Base-by-base conservation (phyloP, 2,888 invertebrate species). In the Acanthacorydalis orientalis region DNA sequence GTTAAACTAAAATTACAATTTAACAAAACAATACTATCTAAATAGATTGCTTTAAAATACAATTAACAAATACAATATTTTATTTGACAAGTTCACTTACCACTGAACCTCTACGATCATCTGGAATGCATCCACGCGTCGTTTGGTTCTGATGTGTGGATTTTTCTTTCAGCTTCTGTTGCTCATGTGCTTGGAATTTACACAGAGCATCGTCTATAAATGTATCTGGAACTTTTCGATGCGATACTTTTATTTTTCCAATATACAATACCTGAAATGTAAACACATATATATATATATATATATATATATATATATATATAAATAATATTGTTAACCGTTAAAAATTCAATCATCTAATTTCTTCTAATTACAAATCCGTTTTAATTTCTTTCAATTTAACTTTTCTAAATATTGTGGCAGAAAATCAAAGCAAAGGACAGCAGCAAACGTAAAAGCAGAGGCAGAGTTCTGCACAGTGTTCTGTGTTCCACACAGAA, bases 151-250 rank as follows among this genome's bases (percentile, higher is more conserved):
- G 31, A 40, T 43, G 39, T 0, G 62, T 61, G 10, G 34, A 38
- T 23, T 46, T 38, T 31, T 37, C 46, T 11, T 39, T 46, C 7
- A 37, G 15, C 55, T 84, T 83, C 53, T 86, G 84, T 2, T 78
- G 72, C 57, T 89, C 87, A 58, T 87, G 83, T 31, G 77, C 75
- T 51, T 79, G 78, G 57, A 93, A 88, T 63, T 87, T 89, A 50
- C 80, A 75, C 48, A 93, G 68, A 1, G 92, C 88, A 60, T 92
- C 91, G 60, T 95, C 95, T 55, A 93, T 89, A 56, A 93, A 82
- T 0, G 84, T 77, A 53, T 87, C 85, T 1, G 90, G 85, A 1
- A 89, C 83, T 61, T 88, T 89, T 58, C 86, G 78, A 59, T 86
- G 83, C 37, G 87, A 84, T 55, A 91, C 86, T 53, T 85, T 79